Conservation (phyloP, 2,113 vertebrate species). For the Anser brachyrhynchus region DNA sequence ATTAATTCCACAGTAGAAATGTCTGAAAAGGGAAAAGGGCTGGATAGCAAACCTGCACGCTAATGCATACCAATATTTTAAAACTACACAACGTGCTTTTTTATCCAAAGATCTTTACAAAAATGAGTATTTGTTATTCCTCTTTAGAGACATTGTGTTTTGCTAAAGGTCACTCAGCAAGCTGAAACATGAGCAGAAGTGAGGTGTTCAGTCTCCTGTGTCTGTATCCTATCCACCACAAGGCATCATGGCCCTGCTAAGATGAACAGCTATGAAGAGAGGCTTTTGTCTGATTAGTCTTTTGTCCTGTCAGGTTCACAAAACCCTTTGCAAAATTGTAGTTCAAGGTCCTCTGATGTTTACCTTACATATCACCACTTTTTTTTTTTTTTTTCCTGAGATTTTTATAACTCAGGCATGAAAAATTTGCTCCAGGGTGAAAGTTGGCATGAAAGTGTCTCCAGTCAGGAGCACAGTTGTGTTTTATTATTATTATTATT, state of each 20-base stretch:
- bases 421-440: slow-evolving; percentile 67
- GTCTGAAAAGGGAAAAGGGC: neutral
- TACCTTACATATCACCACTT: slow-evolving; percentile 57
- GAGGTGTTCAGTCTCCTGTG: neutral
- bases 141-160: neutral
- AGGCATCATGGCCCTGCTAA: neutral
- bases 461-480: neutral
- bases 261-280: slow-evolving; percentile 21
- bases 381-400: slow-evolving; percentile 39
- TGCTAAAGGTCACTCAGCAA: slow-evolving; percentile 55
- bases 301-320: slow-evolving; percentile 58
- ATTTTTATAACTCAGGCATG: slow-evolving; percentile 66
- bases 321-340: slow-evolving; percentile 33
- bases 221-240: neutral
- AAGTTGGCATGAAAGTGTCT: slow-evolving; percentile 53
- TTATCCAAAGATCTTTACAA: neutral
- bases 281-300: slow-evolving; percentile 59
- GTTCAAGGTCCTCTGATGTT: slow-evolving; percentile 64
- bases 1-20: slow-evolving; percentile 16
- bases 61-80: neutral
- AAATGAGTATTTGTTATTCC: neutral
- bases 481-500: too few species aligned
- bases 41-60: neutral
- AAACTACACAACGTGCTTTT: neutral
- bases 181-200: slow-evolving; percentile 7